A percentile compares a stretch with the other conserved stretches of the same genome.
These are phyloP conservation scores for Sebastes vulpes DNA, from an alignment of 2,797 vertebrate genomes.

Conservation along the genomic window DNA sequence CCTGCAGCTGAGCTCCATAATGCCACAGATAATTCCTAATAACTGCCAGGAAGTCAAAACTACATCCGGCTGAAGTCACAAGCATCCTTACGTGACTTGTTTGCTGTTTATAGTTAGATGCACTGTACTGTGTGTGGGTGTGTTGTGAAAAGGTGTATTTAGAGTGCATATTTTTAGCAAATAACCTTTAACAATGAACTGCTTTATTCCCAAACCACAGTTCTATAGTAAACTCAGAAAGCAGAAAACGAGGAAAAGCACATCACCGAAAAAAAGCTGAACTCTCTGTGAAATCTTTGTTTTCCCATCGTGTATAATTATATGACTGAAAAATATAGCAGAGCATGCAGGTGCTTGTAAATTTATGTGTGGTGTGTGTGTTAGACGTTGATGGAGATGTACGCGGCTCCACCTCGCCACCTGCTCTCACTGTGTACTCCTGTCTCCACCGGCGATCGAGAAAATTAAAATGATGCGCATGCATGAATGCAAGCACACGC, in stretches of 20 bases:
- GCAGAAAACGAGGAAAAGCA: background rate
- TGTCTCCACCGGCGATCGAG: constrained; percentile 1
- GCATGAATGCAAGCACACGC: background rate
- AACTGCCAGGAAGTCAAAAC: background rate
- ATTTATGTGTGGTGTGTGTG: background rate
- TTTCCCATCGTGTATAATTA: background rate
- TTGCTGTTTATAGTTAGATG: background rate
- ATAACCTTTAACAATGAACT: constrained; percentile 22
- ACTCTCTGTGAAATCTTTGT: background rate
- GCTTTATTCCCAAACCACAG: constrained; percentile 14
- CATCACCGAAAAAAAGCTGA: background rate
- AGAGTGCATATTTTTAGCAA: background rate
- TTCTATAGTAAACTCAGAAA: background rate
- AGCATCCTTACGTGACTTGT: background rate
- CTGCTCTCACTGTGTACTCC: constrained; percentile 48
- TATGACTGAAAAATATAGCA: background rate
- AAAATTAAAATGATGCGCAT: background rate
- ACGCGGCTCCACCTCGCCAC: constrained; percentile 52
- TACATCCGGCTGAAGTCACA: background rate
- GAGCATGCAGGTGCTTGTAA: constrained; percentile 23
- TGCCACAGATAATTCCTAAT: constrained; percentile 11
- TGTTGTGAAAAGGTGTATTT: background rate
- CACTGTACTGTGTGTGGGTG: background rate
- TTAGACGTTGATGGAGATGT: constrained; percentile 27
- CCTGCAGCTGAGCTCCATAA: constrained; percentile 13